A percentile compares a stretch with the other conserved stretches of the same genome.
Evolutionary conservation across 2,888 invertebrate species (phyloP).

Genomic region (Horisme vitalbata): DNA sequence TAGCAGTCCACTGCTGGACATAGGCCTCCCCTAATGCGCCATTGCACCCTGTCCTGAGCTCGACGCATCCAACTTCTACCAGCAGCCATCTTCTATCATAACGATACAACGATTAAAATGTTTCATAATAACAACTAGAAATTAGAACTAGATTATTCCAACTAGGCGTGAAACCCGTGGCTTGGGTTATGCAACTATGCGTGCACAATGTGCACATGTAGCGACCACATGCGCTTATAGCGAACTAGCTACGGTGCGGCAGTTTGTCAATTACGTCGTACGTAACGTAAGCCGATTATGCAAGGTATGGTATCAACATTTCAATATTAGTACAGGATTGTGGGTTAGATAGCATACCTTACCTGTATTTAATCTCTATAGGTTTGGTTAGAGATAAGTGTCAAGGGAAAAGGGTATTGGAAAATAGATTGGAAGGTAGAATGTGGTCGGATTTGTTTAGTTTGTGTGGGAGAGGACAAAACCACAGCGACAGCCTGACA

Average conservation of each 20-base stretch:
- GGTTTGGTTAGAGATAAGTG: constrained; percentile 7
- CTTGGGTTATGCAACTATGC: not conserved
- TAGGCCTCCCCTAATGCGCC: too few species aligned
- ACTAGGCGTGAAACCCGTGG: too few species aligned
- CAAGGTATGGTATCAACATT: constrained; percentile 19
- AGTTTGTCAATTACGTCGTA: constrained; percentile 26
- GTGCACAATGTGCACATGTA: constrained; percentile 15
- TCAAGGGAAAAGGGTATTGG: constrained; percentile 9
- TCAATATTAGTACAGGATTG: constrained; percentile 25
- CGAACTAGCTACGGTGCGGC: constrained; percentile 14
- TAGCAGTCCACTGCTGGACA: too few species aligned
- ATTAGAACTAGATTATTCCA: too few species aligned
- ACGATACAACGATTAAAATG: too few species aligned
- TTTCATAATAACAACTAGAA: too few species aligned
- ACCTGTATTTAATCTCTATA: constrained; percentile 15
- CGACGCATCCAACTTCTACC: too few species aligned
- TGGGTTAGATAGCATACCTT: constrained; percentile 15
- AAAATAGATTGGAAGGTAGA: too few species aligned
- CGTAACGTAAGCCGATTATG: constrained; percentile 26
- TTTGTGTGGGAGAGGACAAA: not conserved
- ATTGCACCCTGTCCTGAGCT: too few species aligned
- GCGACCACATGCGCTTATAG: constrained; percentile 19
- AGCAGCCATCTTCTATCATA: too few species aligned
- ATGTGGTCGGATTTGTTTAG: not conserved
- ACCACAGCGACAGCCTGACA: constrained; percentile 5